These are phyloP conservation scores for Lepidocyrtoides sp. DNA, from an alignment of 2,888 invertebrate genomes.

Conservation along the genomic window DNA sequence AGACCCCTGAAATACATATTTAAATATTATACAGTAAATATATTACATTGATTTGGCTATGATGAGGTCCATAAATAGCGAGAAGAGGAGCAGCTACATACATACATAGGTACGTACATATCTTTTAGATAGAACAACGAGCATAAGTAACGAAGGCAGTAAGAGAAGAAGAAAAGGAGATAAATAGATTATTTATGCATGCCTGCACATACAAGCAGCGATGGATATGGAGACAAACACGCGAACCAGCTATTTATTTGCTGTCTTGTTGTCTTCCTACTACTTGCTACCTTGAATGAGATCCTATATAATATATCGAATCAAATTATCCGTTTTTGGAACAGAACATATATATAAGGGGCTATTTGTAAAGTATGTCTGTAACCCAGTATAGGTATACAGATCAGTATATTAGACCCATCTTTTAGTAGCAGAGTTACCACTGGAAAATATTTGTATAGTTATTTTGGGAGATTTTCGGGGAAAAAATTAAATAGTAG, in stretches of 20 bases:
- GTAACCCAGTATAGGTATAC: no score
- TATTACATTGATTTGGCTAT: neutral
- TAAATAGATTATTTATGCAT: conserved; percentile 59
- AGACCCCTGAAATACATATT: no score
- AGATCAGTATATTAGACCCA: no score
- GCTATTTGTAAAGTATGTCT: no score
- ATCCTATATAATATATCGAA: neutral
- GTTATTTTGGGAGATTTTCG: no score
- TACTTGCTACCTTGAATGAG: no score
- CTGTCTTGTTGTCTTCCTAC: conserved; percentile 20
- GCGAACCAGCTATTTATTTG: conserved; percentile 33
- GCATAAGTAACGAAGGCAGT: neutral
- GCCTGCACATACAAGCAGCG: conserved; percentile 10
- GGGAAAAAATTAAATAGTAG: no score
- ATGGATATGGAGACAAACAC: neutral
- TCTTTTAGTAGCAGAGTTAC: no score
- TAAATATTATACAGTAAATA: neutral
- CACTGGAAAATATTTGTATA: no score
- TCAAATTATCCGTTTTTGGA: no score
- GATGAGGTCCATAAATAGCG: conserved; percentile 68
- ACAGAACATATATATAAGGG: no score
- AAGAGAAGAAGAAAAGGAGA: conserved; percentile 37
- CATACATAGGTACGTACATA: no score
- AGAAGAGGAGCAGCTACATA: neutral
- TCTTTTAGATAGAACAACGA: neutral